Conservation (phyloP, 2,888 invertebrate species). For the Drosophila ezoana region DNA sequence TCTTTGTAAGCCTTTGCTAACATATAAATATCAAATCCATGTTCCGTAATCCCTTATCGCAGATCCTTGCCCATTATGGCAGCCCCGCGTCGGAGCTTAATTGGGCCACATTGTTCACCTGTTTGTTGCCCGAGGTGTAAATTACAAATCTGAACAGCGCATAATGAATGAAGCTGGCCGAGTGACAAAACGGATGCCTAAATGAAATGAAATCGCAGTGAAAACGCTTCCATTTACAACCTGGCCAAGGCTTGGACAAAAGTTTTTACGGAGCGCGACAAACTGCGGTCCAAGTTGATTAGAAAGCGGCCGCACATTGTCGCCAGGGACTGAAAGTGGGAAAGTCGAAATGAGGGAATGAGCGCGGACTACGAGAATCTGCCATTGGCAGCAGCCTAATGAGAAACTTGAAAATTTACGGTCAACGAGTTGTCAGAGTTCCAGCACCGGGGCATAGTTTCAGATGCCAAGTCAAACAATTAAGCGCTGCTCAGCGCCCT, state of each 20-base stretch:
- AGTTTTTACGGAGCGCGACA: constrained; percentile 68
- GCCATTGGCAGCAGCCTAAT: constrained; percentile 58
- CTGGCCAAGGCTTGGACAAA: constrained; percentile 49
- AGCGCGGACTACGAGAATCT: not conserved
- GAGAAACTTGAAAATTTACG: constrained; percentile 79
- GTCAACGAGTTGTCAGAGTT: constrained; percentile 78
- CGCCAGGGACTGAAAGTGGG: constrained; percentile 43
- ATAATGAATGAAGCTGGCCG: constrained; percentile 69
- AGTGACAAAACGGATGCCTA: constrained; percentile 60
- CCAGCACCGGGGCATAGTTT: constrained; percentile 67
- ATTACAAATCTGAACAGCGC: constrained; percentile 76
- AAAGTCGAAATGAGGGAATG: not conserved
- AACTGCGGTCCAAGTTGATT: constrained; percentile 78
- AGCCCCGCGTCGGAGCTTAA: constrained; percentile 34
- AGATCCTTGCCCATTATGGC: constrained; percentile 12
- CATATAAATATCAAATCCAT: no score
- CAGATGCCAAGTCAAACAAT: constrained; percentile 77
- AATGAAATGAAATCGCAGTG: constrained; percentile 78
- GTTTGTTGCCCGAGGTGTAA: constrained; percentile 69
- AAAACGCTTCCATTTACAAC: constrained; percentile 73
- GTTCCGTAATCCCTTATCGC: not conserved
- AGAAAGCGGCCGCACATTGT: constrained; percentile 62
- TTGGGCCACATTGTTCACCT: constrained; percentile 51
- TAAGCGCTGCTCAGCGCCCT: constrained; percentile 52
- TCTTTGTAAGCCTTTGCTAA: no score